Evolutionary conservation across 1,140 invertebrate species (phyloP).

Genomic region (Drosophila mauritiana): DNA sequence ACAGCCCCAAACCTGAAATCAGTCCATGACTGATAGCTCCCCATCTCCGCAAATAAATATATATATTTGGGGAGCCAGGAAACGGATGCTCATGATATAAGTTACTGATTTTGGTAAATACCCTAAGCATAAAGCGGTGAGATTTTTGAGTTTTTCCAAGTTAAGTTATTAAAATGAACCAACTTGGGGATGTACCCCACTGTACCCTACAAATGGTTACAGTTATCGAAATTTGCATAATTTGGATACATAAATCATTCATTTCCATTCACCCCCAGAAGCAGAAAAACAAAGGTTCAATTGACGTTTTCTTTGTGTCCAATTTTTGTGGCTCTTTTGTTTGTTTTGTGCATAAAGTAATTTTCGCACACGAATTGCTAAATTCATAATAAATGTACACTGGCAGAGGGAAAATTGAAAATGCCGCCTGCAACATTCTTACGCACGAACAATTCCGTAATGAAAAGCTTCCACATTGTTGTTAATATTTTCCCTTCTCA

Average conservation of each 20-base stretch:
- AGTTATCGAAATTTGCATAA: slow-evolving; percentile 32
- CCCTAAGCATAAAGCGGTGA: background rate
- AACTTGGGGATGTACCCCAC: too few species aligned
- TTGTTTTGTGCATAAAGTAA: slow-evolving; percentile 26
- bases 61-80: background rate
- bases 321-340: slow-evolving; percentile 25
- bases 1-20: slow-evolving; percentile 26
- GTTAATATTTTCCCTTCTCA: slow-evolving; percentile 70
- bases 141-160: background rate
- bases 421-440: slow-evolving; percentile 75
- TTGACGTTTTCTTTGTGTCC: slow-evolving; percentile 64
- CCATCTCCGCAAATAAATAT: background rate
- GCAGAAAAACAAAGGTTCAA: slow-evolving; percentile 55
- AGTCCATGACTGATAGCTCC: slow-evolving; percentile 29
- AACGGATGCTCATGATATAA: slow-evolving; percentile 12
- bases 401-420: slow-evolving; percentile 70
- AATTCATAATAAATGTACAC: slow-evolving; percentile 80
- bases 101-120: slow-evolving; percentile 6
- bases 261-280: slow-evolving; percentile 7
- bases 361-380: slow-evolving; percentile 81
- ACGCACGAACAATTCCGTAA: slow-evolving; percentile 80
- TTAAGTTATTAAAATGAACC: too few species aligned
- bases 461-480: slow-evolving; percentile 71
- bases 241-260: slow-evolving; percentile 58
- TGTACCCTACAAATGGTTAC: slow-evolving; percentile 5